Evolutionary conservation across 2,797 vertebrate species (phyloP).

Genomic region (Moxostoma hubbsi): DNA sequence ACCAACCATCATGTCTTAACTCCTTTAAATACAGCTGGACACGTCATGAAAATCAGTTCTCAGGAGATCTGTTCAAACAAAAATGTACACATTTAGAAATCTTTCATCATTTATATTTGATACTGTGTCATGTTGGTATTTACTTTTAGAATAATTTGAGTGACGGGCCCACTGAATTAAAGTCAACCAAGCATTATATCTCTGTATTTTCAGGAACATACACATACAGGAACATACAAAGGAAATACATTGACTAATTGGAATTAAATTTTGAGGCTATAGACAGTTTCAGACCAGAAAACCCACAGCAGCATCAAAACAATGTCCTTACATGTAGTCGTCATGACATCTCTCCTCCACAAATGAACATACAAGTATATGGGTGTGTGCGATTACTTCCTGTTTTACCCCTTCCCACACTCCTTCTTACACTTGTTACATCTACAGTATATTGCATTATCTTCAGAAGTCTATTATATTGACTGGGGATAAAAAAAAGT

Average conservation of each 20-base stretch:
- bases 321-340: neutral
- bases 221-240: neutral
- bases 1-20: conserved; percentile 72
- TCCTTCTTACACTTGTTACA: neutral
- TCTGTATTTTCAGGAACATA: conserved; percentile 7
- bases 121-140: neutral
- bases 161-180: neutral
- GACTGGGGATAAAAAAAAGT: neutral
- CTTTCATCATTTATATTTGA: neutral
- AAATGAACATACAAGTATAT: neutral
- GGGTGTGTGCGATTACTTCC: neutral
- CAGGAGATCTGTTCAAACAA: conserved; percentile 52
- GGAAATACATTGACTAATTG: conserved; percentile 13
- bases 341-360: neutral
- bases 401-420: neutral
- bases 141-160: neutral
- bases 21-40: conserved; percentile 61
- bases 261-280: neutral
- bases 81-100: neutral
- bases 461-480: neutral
- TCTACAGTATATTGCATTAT: conserved; percentile 23
- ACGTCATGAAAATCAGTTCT: conserved; percentile 61
- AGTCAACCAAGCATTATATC: neutral
- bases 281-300: neutral
- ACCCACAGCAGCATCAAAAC: neutral